phyloP scores from a whole-genome alignment of 2,797 vertebrate genomes.

The Nyctalus aviator region DNA sequence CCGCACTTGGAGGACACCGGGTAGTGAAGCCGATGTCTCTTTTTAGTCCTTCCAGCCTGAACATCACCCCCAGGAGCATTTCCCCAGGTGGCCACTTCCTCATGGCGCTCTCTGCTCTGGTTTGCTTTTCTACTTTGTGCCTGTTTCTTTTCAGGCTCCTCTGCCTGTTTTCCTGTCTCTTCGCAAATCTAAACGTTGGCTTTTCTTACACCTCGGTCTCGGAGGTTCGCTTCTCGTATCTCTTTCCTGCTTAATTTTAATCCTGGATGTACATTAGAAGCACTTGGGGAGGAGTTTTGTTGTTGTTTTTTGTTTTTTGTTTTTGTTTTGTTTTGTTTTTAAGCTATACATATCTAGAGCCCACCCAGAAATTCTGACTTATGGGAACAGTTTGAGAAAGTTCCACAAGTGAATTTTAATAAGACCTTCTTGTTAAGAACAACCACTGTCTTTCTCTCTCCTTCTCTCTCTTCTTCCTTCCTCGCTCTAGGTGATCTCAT shows the following conservation, averaged over 20 bases:
- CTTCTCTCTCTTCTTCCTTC: not conserved
- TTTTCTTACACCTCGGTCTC: not conserved
- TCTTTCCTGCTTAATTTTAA: not conserved
- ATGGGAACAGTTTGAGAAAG: conserved; percentile 40
- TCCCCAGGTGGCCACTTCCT: not conserved
- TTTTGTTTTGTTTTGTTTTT: not conserved
- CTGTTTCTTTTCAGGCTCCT: not conserved
- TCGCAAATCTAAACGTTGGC: not conserved
- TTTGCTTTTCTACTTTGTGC: not conserved
- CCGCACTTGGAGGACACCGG: not conserved
- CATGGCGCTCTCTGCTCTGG: not conserved
- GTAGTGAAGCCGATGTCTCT: not conserved
- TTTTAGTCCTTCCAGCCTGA: not conserved
- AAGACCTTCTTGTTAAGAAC: not conserved
- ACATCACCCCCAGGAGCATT: not conserved
- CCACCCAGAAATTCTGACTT: conserved; percentile 25
- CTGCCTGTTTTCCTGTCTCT: not conserved
- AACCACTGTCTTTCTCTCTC: not conserved
- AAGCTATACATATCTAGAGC: not conserved
- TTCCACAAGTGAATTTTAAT: not conserved
- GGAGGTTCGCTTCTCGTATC: not conserved
- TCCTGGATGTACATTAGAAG: not conserved
- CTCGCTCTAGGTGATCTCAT: not conserved
- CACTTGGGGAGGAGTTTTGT: not conserved
- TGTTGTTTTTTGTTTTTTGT: too few species aligned